Conservation (phyloP, 2,113 vertebrate species). For the Cephalopterus ornatus region DNA sequence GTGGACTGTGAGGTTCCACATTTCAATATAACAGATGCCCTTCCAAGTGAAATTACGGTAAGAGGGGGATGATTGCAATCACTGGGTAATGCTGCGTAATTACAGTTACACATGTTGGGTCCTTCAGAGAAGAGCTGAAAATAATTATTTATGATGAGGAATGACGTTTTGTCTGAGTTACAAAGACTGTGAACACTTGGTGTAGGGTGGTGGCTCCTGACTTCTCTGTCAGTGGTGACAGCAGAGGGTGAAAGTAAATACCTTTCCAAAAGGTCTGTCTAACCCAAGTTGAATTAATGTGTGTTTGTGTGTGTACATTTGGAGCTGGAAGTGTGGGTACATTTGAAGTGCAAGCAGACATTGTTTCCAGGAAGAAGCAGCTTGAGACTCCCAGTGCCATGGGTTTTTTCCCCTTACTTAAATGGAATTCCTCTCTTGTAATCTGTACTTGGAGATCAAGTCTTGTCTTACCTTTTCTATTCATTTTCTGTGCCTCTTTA, state of each 20-base stretch:
- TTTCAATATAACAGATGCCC: neutral
- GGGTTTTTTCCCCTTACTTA: neutral
- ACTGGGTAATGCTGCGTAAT: neutral
- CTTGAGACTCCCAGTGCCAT: neutral
- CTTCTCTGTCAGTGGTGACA: neutral
- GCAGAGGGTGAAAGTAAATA: neutral
- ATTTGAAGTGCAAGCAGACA: neutral
- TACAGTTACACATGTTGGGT: neutral
- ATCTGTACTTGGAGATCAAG: neutral
- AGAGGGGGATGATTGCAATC: neutral
- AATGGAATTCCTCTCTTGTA: neutral
- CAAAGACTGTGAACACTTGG: neutral
- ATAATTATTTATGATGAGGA: conserved; percentile 13
- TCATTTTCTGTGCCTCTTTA: neutral
- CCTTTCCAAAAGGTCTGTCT: neutral
- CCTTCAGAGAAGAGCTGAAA: neutral
- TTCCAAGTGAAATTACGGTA: neutral
- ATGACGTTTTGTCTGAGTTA: neutral
- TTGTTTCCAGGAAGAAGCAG: neutral
- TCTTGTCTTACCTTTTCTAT: neutral
- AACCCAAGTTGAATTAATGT: neutral
- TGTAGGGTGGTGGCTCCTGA: neutral
- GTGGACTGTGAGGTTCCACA: neutral
- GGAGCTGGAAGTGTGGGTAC: neutral
- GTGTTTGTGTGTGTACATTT: neutral